phyloP scores from a whole-genome alignment of 2,888 invertebrate genomes.

The Himalopsyche anomala region DNA sequence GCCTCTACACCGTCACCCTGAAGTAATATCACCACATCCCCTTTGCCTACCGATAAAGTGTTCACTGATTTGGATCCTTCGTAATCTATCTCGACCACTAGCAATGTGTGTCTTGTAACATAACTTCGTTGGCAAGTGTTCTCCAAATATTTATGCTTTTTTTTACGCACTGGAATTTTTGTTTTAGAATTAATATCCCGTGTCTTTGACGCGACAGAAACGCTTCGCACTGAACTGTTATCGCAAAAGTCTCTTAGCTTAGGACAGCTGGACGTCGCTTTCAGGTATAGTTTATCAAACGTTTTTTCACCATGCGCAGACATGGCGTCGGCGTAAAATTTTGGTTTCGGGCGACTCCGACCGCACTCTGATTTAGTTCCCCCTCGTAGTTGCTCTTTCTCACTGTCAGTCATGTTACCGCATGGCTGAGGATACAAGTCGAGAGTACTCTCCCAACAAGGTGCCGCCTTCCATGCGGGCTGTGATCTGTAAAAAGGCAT shows the following conservation, averaged over 20 bases:
- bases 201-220: slow-evolving; percentile 52
- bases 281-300: slow-evolving; percentile 84
- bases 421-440: slow-evolving; percentile 89
- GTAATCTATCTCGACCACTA: slow-evolving; percentile 84
- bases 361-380: slow-evolving; percentile 84
- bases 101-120: slow-evolving; percentile 80
- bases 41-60: slow-evolving; percentile 81
- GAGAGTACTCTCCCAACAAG: slow-evolving; percentile 89
- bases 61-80: slow-evolving; percentile 77
- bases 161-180: slow-evolving; percentile 63
- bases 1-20: slow-evolving; percentile 71
- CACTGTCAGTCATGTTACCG: slow-evolving; percentile 88
- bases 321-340: slow-evolving; percentile 69
- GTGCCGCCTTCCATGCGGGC: slow-evolving; percentile 78
- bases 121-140: slow-evolving; percentile 67
- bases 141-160: slow-evolving; percentile 62
- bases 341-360: slow-evolving; percentile 71
- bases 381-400: slow-evolving; percentile 81
- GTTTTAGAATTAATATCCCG: slow-evolving; percentile 58
- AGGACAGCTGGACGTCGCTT: slow-evolving; percentile 73
- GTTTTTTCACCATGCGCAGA: slow-evolving; percentile 82
- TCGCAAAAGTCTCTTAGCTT: slow-evolving; percentile 61
- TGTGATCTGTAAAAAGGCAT: slow-evolving; percentile 65
- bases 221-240: slow-evolving; percentile 52
- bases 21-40: slow-evolving; percentile 85